Percentiles rank a stretch among this genome's conserved stretches.
Conservation (phyloP, 1,140 invertebrate genomes). For the Meloidogyne floridensis region DNA sequence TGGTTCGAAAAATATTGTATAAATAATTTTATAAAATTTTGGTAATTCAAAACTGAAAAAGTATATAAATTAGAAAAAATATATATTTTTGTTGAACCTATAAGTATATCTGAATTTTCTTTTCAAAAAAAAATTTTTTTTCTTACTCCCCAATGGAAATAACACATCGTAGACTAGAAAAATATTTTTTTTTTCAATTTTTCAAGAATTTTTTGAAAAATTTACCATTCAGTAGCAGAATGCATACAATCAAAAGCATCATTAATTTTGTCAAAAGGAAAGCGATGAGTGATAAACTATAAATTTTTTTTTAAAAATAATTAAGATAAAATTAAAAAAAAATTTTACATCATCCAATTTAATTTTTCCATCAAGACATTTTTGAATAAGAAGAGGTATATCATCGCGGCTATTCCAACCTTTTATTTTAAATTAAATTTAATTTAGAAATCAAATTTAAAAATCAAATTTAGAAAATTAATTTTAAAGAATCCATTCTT, state of each 20-base stretch:
- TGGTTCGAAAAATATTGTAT: background rate
- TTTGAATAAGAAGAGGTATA: constrained; percentile 87
- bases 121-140: background rate
- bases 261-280: constrained; percentile 81
- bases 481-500: background rate
- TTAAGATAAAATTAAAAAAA: background rate
- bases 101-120: background rate
- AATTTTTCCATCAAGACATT: constrained; percentile 82
- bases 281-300: constrained; percentile 81
- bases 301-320: background rate
- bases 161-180: constrained; percentile 31
- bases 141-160: background rate
- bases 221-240: constrained; percentile 14
- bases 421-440: constrained; percentile 52
- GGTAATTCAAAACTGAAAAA: background rate
- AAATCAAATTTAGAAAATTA: background rate
- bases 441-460: constrained; percentile 21
- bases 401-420: constrained; percentile 83
- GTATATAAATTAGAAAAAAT: background rate
- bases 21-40: background rate
- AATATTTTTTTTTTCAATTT: background rate
- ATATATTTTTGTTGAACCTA: background rate
- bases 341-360: constrained; percentile 77
- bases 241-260: constrained; percentile 82
- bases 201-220: background rate